These are phyloP conservation scores for Dolichoris vasculosae DNA, from an alignment of 1,140 invertebrate genomes.

Conservation along the genomic window DNA sequence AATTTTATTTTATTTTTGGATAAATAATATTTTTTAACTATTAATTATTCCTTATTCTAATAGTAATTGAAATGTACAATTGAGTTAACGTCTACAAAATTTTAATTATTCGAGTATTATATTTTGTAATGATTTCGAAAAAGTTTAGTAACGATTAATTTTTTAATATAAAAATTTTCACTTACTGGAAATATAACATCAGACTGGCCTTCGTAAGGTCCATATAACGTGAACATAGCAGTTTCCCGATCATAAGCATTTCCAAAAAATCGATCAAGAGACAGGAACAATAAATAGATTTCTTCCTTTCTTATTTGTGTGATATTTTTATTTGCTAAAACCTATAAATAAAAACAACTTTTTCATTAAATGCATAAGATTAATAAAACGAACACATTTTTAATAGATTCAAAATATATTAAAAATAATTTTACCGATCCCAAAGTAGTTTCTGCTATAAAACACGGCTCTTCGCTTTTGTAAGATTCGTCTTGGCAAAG, in stretches of 20 bases:
- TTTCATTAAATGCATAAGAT: background rate
- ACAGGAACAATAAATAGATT: constrained; percentile 79
- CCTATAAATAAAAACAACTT: constrained; percentile 63
- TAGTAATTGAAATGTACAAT: background rate
- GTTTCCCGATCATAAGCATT: constrained; percentile 76
- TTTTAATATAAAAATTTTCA: constrained; percentile 42
- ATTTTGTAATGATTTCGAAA: background rate
- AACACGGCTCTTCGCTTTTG: constrained; percentile 75
- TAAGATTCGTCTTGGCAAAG: constrained; percentile 74
- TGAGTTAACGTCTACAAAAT: background rate
- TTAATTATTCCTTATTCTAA: background rate
- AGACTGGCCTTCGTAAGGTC: constrained; percentile 77
- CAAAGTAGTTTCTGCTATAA: constrained; percentile 82
- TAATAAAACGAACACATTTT: constrained; percentile 1
- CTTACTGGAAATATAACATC: constrained; percentile 81
- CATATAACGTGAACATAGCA: constrained; percentile 80
- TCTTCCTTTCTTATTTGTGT: constrained; percentile 77
- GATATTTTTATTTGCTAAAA: constrained; percentile 77
- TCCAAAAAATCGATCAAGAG: constrained; percentile 82
- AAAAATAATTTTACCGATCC: constrained; percentile 67
- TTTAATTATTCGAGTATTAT: background rate
- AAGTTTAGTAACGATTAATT: background rate
- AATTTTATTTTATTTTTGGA: constrained; percentile 40
- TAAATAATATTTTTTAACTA: background rate
- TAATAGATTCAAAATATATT: background rate